Evolutionary conservation across 2,797 vertebrate species (phyloP), one percentile per base, ranked within the genome.

Genomic region (Malurus leucopterus): DNA sequence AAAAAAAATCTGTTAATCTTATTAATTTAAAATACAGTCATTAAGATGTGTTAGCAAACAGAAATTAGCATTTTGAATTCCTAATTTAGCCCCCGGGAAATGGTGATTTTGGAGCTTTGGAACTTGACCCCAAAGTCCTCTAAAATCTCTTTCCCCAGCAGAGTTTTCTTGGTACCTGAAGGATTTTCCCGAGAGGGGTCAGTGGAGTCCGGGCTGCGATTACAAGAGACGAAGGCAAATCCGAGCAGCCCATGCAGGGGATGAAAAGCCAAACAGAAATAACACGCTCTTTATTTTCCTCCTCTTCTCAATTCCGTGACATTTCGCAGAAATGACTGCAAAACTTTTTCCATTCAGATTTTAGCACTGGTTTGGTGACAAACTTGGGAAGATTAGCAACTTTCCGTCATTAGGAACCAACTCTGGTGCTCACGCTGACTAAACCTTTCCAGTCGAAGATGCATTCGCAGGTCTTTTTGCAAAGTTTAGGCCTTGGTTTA

Each of bases 301-400:
- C 34, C 64, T 72, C 64, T 87, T 74, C 82, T 51, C 62, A 88
- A 82, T 74, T 93, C 73, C 91, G 55, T 70, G 88, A 54, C 90
- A 85, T 85, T 95, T 94, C 94, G 46, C 94, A 93, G 89, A 92
- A 94, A 70, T 47, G 70, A 54, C 86, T 92, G 88, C 89, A 64
- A 83, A 94, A 73, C 72, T 92, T 91, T 95, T 93, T 93, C 93
- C 94, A 90, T 89, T 92, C 91, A 83, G 84, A 83, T 86, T 89
- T 93, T 22, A 91, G 63, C 67, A 20, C 82, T 89, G 87, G n/a
- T 86, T 91, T 94, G 92, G 92, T 91, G 90, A 94, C 94, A 91
- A 84, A 83, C 89, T 95, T 94, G 93, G 93, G 87, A 84, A 92
- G 93, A 94, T 91, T 61, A 90, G 71, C 63, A 41, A 76, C 72